phyloP scores from a whole-genome alignment of 2,113 vertebrate genomes.

The Athene noctua region DNA sequence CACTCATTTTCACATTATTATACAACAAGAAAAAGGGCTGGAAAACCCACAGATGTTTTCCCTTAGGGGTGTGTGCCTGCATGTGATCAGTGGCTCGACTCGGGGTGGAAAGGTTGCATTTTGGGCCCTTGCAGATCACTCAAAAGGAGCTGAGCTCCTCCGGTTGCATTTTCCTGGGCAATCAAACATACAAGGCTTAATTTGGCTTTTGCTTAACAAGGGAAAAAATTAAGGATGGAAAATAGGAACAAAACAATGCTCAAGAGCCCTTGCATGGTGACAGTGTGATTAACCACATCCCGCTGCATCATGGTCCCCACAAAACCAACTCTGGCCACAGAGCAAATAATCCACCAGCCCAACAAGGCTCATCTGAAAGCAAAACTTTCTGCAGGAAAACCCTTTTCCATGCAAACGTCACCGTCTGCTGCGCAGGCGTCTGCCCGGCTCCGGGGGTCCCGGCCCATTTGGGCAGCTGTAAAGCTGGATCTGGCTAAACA shows the following conservation, averaged over 20 bases:
- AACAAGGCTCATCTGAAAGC: neutral
- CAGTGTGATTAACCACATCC: neutral
- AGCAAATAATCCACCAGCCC: neutral
- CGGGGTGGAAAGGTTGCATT: neutral
- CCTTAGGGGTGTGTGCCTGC: neutral
- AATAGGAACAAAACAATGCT: neutral
- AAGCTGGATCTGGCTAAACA: neutral
- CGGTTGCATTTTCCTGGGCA: neutral
- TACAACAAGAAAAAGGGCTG: neutral
- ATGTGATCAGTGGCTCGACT: neutral
- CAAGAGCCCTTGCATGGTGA: neutral
- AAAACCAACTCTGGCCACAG: neutral
- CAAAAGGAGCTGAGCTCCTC: neutral
- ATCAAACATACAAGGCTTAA: neutral
- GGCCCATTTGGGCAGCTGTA: accelerated
- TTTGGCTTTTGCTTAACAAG: neutral
- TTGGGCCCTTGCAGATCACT: neutral
- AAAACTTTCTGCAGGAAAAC: neutral
- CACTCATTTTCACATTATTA: neutral
- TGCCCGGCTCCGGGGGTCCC: accelerated
- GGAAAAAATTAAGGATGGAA: neutral
- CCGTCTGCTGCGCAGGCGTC: accelerated
- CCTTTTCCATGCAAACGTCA: neutral
- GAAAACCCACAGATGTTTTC: neutral
- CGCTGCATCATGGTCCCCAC: accelerated